Base-by-base conservation (phyloP, 2,888 invertebrate genomes). In the Norana najaformis region DNA sequence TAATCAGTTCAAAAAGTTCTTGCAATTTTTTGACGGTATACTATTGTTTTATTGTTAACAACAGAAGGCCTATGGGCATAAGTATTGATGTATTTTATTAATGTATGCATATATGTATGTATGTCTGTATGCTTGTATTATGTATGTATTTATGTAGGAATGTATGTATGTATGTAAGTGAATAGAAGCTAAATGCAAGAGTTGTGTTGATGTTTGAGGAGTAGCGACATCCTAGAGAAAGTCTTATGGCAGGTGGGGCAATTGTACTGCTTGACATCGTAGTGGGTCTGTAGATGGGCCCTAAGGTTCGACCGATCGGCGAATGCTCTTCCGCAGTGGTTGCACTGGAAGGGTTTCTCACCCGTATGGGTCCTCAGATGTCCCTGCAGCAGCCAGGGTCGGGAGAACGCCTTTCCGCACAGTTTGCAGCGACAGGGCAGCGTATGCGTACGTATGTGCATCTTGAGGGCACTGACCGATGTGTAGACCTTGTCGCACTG, bases 381-480 rank as follows among this genome's bases (percentile, higher is more conserved):
- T 0, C 99, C 99, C 95, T 99, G 99, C 37, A 99, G 96, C 89
- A 99, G 95, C 99, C 99, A 99, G 8, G 99, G 99, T 30, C 99
- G 96, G 53, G 98, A 98, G 96, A 99, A 99, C 11, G 98, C 98
- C 94, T 99, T 99, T 47, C 98, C 98, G 94, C 99, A 99, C 88
- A 98, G 96, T 93, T 97, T 97, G 94, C 99, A 99, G 95, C 98
- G 98, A 96, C 98, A 99, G 23, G 99, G 99, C 93, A 99, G 95
- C 3, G 99, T 99, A 95, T 99, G 99, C 14, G 99, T 99, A 92
- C 99, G 96, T 93, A 99, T 99, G 95, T 99, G 99, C 99, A 99
- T 99, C 95, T 99, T 99, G 23, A 99, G 96, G 0, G 99, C 99
- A 1, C 99, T 99, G 92, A 98, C 95, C 0, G 98, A 98, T 23